Evolutionary conservation across 2,797 vertebrate genomes (phyloP).

Genomic region (Neomorphus geoffroyi): DNA sequence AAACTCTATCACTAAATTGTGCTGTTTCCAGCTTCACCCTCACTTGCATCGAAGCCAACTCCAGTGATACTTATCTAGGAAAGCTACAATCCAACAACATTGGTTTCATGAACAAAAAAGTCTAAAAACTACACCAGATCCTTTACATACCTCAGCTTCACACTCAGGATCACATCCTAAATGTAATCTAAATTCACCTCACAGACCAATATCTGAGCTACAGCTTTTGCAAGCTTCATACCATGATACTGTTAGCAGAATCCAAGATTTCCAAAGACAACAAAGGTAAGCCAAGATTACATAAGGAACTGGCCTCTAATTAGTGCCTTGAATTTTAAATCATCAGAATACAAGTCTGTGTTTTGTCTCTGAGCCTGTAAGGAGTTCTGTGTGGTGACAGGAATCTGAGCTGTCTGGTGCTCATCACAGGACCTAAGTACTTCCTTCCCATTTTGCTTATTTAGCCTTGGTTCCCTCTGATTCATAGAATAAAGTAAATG

Average conservation of each 20-base stretch:
- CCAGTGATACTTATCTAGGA: neutral
- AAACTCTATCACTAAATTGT: neutral
- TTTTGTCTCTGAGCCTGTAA: neutral
- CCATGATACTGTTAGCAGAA: neutral
- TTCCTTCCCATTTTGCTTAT: neutral
- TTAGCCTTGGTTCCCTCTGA: neutral
- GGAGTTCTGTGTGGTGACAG: neutral
- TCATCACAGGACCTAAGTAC: neutral
- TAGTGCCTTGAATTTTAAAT: neutral
- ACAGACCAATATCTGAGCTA: neutral
- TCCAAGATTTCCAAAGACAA: neutral
- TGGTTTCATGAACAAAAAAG: neutral
- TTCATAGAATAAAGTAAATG: conserved; percentile 32
- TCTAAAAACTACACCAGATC: neutral
- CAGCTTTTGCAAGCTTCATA: neutral
- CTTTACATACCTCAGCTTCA: neutral
- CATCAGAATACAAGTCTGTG: neutral
- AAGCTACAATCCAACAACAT: neutral
- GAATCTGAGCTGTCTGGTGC: neutral
- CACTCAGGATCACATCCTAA: neutral
- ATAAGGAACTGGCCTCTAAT: neutral
- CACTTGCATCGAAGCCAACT: neutral
- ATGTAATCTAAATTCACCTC: neutral
- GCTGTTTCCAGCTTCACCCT: neutral
- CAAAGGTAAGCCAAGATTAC: neutral